phyloP scores from a whole-genome alignment of 2,797 vertebrate species.

The Crocidura indochinensis region DNA sequence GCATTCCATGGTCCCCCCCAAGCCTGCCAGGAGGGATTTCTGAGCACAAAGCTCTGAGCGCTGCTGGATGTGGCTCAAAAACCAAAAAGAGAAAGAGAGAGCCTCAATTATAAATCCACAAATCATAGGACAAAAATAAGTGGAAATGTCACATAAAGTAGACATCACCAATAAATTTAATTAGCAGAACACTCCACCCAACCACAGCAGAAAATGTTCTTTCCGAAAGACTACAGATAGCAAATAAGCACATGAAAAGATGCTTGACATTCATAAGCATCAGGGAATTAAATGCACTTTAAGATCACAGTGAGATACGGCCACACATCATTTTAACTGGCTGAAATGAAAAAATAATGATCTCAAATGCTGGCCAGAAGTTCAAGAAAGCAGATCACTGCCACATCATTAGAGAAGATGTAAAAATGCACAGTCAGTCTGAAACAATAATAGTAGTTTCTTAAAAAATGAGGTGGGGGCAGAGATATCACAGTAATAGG shows the following conservation, averaged over 20 bases:
- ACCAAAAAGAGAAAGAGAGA: too few species aligned
- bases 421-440: slow-evolving; percentile 6
- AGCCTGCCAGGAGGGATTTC: background rate
- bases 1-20: too few species aligned
- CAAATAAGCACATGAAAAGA: slow-evolving; percentile 55
- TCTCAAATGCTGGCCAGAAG: background rate
- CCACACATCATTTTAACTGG: background rate
- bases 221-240: slow-evolving; percentile 20
- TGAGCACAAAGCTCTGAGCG: too few species aligned
- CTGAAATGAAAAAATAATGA: slow-evolving; percentile 37
- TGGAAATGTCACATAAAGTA: slow-evolving; percentile 56
- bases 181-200: background rate
- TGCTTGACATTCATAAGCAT: background rate
- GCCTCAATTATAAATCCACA: slow-evolving; percentile 59
- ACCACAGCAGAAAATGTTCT: slow-evolving; percentile 7
- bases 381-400: slow-evolving; percentile 26
- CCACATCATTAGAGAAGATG: background rate
- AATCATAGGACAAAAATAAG: slow-evolving; percentile 37
- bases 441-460: background rate
- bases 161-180: slow-evolving; percentile 39
- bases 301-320: slow-evolving; percentile 25
- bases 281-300: slow-evolving; percentile 29
- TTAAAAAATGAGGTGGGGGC: background rate
- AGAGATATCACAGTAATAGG: background rate
- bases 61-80: too few species aligned